Percentiles rank a stretch among this genome's conserved stretches.
Conservation (phyloP, 2,797 vertebrate species). For the Cuculus canorus region DNA sequence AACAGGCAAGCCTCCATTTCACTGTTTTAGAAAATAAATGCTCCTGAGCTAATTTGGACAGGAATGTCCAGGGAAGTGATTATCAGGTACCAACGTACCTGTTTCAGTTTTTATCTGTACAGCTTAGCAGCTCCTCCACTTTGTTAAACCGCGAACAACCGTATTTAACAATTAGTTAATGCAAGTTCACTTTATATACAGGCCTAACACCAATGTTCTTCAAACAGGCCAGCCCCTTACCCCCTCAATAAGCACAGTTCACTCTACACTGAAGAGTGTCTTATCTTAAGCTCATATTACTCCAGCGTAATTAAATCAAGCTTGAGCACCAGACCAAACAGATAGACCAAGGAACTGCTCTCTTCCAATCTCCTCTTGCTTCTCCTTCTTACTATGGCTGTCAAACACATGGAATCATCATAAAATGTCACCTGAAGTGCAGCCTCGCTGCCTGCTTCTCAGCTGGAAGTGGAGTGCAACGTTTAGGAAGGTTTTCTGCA, state of each 20-base stretch:
- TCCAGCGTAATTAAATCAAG: not conserved
- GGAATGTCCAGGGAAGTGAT: not conserved
- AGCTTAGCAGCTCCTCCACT: not conserved
- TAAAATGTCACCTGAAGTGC: not conserved
- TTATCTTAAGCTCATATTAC: not conserved
- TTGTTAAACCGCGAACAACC: not conserved
- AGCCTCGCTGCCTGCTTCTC: not conserved
- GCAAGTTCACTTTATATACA: not conserved
- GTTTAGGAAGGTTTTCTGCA: constrained; percentile 3
- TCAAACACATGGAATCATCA: not conserved
- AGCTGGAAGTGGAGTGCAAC: not conserved
- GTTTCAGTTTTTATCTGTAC: not conserved
- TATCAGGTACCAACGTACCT: not conserved
- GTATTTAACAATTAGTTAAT: not conserved
- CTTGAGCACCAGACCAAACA: not conserved
- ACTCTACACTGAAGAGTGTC: not conserved
- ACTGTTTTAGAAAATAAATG: not conserved
- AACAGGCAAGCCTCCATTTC: not conserved
- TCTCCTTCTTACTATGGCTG: not conserved
- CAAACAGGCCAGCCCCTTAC: not conserved
- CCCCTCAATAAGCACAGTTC: not conserved
- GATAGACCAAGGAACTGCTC: not conserved
- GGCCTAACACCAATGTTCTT: not conserved
- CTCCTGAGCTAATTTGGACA: not conserved
- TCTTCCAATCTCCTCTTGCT: not conserved